Base-by-base conservation (phyloP, 2,797 vertebrate genomes). In the Poeciliopsis turneri region DNA sequence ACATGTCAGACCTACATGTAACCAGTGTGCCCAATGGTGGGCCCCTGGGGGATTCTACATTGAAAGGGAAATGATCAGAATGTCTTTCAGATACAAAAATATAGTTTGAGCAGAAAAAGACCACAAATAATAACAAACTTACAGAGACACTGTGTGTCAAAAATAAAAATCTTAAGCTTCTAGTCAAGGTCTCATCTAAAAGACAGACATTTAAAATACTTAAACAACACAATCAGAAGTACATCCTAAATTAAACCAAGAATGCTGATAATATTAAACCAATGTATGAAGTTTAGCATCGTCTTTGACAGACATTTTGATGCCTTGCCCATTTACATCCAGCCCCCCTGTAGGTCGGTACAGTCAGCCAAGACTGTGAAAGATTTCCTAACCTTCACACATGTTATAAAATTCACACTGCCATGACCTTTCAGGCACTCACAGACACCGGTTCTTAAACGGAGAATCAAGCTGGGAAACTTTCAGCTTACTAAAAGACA, bases 401-500 rank as follows among this genome's bases (percentile, higher is more conserved):
- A 71, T 41, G 20, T 46, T 28, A 76, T n/a, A 23, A 57, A 61
- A 74, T 55, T 0, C 46, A 61, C 66, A 74, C 45, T n/a, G 47
- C 39, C 3, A 59, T 78, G 80, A 75, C 78, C 75, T 81, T 78
- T 87, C 53, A 74, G 78, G 68, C 7, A 33, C 51, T 76, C 43
- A 53, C 28, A 45, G 57, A 46, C 57, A 46, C 66, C 13, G 72
- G 53, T 77, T 18, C 36, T 16, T 53, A 45, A 46, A 5, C 39
- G 51, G 74, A 66, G 28, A 73, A 77, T 39, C 36, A 18, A 70
- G 28, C 7, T 47, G 28, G 72, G 39, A 76, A 72, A 51, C 2
- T 30, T 30, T 68, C 39, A 75, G 11, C 18, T 36, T 59, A 57
- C 43, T 70, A 33, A 80, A n/a, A 49, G 46, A 16, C 78, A 39